A percentile compares a stretch with the other conserved stretches of the same genome.
Conservation (phyloP, 1,140 invertebrate genomes). For the Brachionus manjavacas region DNA sequence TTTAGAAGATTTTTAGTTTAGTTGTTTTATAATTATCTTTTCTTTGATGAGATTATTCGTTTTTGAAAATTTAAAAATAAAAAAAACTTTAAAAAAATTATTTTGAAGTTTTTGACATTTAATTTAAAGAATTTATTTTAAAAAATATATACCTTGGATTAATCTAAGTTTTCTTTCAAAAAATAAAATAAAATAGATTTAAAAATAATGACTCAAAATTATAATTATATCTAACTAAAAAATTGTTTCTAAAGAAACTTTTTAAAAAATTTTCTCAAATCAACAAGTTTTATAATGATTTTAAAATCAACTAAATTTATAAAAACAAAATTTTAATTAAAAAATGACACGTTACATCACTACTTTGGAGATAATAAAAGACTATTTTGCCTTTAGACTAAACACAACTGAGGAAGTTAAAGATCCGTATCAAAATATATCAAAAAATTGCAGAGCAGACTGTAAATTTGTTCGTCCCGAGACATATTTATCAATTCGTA, state of each 20-base stretch:
- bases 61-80: too few relatives aligned
- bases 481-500: neutral
- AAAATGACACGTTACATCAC: slow-evolving; percentile 28
- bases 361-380: slow-evolving; percentile 22
- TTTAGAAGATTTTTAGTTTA: too few relatives aligned
- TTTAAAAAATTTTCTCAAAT: neutral
- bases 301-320: neutral
- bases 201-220: neutral
- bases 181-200: neutral
- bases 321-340: neutral
- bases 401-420: slow-evolving; percentile 5
- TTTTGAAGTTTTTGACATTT: too few relatives aligned
- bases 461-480: neutral
- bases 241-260: neutral
- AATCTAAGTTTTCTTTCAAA: neutral
- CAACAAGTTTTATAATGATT: neutral
- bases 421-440: neutral
- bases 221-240: neutral
- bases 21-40: too few relatives aligned
- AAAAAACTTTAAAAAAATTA: too few relatives aligned
- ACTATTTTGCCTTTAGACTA: slow-evolving; percentile 7
- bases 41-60: too few relatives aligned
- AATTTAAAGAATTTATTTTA: too few relatives aligned
- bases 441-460: neutral
- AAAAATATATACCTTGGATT: too few relatives aligned